These are phyloP conservation scores for Pseudopodoces humilis DNA, from an alignment of 2,113 vertebrate genomes.

Conservation along the genomic window DNA sequence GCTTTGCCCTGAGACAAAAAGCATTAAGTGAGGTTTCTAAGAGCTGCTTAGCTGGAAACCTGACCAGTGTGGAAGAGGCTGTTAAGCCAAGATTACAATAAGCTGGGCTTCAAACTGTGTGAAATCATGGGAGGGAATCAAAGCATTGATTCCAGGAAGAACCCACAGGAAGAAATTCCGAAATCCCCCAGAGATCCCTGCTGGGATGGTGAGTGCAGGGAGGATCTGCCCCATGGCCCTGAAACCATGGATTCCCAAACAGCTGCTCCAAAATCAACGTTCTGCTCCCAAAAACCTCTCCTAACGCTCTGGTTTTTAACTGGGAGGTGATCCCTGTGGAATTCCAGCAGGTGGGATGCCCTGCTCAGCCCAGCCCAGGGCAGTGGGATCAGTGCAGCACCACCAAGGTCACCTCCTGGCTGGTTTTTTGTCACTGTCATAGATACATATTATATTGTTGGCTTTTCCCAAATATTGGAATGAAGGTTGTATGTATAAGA, in stretches of 20 bases:
- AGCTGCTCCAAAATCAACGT: not conserved
- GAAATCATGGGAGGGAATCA: not conserved
- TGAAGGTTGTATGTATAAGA: too few relatives aligned
- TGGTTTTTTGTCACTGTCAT: not conserved
- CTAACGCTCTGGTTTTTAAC: rapidly evolving
- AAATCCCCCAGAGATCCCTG: not conserved
- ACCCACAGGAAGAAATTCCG: not conserved
- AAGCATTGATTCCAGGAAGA: not conserved
- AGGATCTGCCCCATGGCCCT: not conserved
- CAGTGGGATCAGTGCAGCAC: rapidly evolving
- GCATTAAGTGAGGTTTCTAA: not conserved
- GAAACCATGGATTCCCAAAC: not conserved
- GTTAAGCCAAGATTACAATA: not conserved
- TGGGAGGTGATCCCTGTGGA: not conserved
- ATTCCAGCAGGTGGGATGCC: not conserved
- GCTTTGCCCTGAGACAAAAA: not conserved
- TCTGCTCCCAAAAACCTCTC: not conserved
- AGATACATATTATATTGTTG: too few relatives aligned
- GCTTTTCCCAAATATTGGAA: too few relatives aligned
- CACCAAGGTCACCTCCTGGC: not conserved
- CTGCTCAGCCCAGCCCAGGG: not conserved
- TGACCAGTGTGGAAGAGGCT: slow-evolving; percentile 19
- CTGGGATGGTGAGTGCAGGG: rapidly evolving
- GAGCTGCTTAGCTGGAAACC: slow-evolving; percentile 37
- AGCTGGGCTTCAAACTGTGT: not conserved